Conservation (phyloP, 2,113 vertebrate species). For the Athene noctua region DNA sequence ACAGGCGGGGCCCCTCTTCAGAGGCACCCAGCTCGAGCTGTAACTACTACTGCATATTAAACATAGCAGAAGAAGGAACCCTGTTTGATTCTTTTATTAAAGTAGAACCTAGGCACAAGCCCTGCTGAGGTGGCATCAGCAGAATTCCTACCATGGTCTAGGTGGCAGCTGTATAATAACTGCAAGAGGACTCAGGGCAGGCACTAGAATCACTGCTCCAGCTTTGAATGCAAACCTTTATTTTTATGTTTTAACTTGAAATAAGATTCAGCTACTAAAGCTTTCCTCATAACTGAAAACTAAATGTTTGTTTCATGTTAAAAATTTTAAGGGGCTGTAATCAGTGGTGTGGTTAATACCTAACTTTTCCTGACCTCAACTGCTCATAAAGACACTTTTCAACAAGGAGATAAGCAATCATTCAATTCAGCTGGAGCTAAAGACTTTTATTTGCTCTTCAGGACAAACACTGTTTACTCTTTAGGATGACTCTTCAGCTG, state of each 20-base stretch:
- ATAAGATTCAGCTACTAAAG: neutral
- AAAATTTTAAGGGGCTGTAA: neutral
- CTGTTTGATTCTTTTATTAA: neutral
- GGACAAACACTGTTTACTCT: neutral
- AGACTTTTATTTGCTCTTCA: neutral
- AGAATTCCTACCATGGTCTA: neutral
- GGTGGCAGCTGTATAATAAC: neutral
- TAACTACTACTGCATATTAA: neutral
- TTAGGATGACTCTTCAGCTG: neutral
- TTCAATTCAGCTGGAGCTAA: neutral
- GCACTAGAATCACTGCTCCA: neutral
- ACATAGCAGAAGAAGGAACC: neutral
- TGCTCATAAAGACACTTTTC: neutral
- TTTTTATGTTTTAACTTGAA: neutral
- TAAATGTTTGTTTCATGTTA: neutral
- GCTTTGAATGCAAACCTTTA: neutral
- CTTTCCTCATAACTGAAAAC: neutral
- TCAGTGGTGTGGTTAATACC: neutral
- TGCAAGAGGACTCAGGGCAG: neutral
- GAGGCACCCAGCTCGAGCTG: neutral
- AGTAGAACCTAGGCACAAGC: neutral
- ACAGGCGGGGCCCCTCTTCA: no score
- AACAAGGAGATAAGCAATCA: neutral
- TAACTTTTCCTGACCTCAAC: neutral
- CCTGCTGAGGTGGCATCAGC: neutral